Evolutionary conservation across 2,888 invertebrate species (phyloP).

Genomic region (Schizotus pectinicornis): DNA sequence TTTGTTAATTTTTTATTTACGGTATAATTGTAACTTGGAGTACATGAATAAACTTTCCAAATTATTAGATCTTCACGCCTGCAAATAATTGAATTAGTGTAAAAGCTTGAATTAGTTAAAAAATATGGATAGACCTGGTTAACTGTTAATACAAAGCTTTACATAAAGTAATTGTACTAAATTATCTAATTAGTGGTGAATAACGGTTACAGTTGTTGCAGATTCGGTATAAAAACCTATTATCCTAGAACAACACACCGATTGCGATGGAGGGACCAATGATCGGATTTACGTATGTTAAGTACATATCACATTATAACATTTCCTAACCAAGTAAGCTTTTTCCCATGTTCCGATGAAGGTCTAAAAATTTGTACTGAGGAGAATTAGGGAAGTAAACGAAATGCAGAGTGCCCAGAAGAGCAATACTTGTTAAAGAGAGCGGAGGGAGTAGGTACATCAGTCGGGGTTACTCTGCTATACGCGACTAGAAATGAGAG

Average conservation of each 20-base stretch:
- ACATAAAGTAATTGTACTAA: conserved; percentile 24
- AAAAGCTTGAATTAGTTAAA: conserved; percentile 37
- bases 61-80: conserved; percentile 30
- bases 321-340: conserved; percentile 33
- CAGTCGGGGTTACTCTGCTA: conserved; percentile 56
- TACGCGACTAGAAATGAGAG: conserved; percentile 53
- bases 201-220: conserved; percentile 9
- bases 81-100: conserved; percentile 10
- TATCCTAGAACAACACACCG: conserved; percentile 17
- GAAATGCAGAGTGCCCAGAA: conserved; percentile 52
- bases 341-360: conserved; percentile 20
- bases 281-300: conserved; percentile 21
- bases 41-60: conserved; percentile 29
- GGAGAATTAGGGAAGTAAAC: conserved; percentile 33
- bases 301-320: conserved; percentile 28
- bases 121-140: conserved; percentile 30
- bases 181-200: conserved; percentile 14
- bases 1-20: conserved; percentile 49
- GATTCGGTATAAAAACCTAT: conserved; percentile 28
- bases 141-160: conserved; percentile 23
- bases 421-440: conserved; percentile 50
- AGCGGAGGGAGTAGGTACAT: conserved; percentile 55
- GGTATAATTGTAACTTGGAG: conserved; percentile 42
- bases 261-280: conserved; percentile 25
- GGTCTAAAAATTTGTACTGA: conserved; percentile 32